Percentiles rank a stretch among this genome's conserved stretches.
Conservation (phyloP, 2,113 vertebrate genomes). For the Capreolus pygargus region DNA sequence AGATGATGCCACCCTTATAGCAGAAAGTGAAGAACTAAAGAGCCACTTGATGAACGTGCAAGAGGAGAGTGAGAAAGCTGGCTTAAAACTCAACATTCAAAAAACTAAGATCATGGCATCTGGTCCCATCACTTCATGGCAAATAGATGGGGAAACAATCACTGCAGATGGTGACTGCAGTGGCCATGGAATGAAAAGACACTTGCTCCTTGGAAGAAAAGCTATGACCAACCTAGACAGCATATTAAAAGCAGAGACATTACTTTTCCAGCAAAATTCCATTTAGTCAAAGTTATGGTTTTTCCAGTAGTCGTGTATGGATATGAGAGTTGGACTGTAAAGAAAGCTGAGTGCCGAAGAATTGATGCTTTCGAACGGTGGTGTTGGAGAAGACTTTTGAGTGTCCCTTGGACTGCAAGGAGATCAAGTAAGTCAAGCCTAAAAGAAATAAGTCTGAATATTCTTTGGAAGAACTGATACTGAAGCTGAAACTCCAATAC, state of each 20-base stretch:
- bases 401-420: not conserved
- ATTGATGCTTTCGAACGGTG: not conserved
- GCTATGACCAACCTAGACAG: not conserved
- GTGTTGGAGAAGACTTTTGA: not conserved
- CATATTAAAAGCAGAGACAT: not conserved
- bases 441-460: not conserved
- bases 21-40: not conserved
- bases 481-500: not conserved
- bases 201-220: not conserved
- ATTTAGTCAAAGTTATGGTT: not conserved
- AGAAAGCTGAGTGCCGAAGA: not conserved
- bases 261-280: not conserved
- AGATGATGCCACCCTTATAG: not conserved
- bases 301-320: not conserved
- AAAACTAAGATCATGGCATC: not conserved
- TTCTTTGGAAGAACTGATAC: not conserved
- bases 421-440: not conserved
- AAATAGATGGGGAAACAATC: not conserved
- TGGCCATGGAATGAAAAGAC: not conserved
- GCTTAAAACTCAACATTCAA: not conserved
- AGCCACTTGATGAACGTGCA: not conserved
- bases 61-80: not conserved
- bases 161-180: not conserved
- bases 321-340: not conserved
- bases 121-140: not conserved